Conservation (phyloP, 2,113 vertebrate species). For the Panthera leo region DNA sequence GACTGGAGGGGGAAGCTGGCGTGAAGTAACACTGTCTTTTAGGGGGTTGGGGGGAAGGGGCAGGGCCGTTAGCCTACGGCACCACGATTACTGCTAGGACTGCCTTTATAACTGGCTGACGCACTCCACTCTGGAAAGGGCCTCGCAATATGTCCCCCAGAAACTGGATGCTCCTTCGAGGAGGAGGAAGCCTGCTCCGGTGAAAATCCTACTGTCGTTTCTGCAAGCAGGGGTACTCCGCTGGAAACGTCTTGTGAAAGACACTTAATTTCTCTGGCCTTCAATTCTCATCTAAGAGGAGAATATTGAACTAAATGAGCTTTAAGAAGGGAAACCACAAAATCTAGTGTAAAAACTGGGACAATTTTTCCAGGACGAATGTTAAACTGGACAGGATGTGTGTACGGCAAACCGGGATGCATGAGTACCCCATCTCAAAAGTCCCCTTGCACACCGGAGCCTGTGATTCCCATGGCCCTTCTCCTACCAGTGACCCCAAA, state of each 20-base stretch:
- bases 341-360: not conserved
- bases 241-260: not conserved
- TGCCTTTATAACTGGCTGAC: not conserved
- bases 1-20: not conserved
- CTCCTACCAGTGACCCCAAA: not conserved
- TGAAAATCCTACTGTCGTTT: not conserved
- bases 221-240: not conserved
- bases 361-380: not conserved
- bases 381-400: not conserved
- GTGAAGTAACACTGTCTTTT: not conserved
- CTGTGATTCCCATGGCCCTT: not conserved
- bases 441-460: not conserved
- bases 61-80: not conserved
- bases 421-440: not conserved
- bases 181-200: not conserved
- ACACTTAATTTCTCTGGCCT: not conserved
- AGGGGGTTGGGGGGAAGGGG: too few species aligned
- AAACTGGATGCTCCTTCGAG: not conserved
- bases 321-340: not conserved
- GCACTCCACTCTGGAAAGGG: not conserved
- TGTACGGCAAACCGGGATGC: not conserved
- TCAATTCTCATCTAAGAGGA: not conserved
- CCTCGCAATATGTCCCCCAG: not conserved
- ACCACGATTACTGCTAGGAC: not conserved
- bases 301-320: not conserved